Evolutionary conservation across 2,113 vertebrate species (phyloP).

Genomic region (Anas platyrhynchos): DNA sequence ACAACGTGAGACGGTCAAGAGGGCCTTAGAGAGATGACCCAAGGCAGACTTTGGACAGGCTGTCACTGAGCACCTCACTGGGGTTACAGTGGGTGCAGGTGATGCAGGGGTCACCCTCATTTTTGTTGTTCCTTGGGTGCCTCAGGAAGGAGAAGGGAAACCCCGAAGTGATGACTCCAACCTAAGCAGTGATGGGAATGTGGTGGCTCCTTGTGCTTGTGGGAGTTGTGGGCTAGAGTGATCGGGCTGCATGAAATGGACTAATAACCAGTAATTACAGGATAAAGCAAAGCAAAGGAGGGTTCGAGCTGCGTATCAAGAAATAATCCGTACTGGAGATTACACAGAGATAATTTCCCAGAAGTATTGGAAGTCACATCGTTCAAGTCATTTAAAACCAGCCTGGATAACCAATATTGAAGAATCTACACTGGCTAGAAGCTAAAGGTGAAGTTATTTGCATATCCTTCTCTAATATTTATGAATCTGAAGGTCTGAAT

Average conservation of each 20-base stretch:
- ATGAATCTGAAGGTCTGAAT: not conserved
- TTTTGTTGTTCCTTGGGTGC: not conserved
- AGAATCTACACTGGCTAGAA: not conserved
- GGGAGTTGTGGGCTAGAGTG: not conserved
- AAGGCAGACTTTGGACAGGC: not conserved
- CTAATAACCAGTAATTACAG: not conserved
- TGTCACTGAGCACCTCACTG: not conserved
- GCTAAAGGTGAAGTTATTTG: not conserved
- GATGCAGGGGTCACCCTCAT: not conserved
- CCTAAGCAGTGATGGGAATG: accelerated
- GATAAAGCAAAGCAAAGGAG: not conserved
- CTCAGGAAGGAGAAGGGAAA: not conserved
- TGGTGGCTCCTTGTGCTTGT: not conserved
- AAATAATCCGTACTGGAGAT: not conserved
- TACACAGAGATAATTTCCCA: not conserved
- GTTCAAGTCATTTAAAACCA: not conserved
- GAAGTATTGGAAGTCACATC: not conserved
- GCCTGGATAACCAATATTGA: not conserved
- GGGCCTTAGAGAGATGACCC: not conserved
- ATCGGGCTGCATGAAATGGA: not conserved
- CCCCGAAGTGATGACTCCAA: accelerated
- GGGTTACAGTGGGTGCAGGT: not conserved
- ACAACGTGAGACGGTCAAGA: accelerated
- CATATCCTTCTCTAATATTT: not conserved
- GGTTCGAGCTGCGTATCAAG: not conserved